phyloP scores from a whole-genome alignment of 2,797 vertebrate genomes.

The Rhincodon typus region DNA sequence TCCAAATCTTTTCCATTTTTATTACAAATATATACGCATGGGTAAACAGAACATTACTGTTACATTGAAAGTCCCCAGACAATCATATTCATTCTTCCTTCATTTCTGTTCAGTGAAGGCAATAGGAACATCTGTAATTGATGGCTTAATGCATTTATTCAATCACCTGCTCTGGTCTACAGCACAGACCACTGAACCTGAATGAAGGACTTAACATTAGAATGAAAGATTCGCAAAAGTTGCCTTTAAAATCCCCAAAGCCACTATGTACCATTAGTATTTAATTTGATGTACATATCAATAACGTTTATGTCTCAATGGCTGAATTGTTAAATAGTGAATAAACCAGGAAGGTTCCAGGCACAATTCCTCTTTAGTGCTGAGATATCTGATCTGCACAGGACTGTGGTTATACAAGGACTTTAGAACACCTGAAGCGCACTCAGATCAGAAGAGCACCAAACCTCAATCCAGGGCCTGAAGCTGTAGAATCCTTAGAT shows the following conservation, averaged over 20 bases:
- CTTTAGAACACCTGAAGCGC: background rate
- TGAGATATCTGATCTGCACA: background rate
- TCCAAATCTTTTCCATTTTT: constrained; percentile 10
- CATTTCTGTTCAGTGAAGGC: constrained; percentile 25
- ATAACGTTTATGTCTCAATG: background rate
- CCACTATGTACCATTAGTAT: background rate
- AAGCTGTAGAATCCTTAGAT: too few species aligned
- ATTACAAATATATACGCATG: constrained; percentile 11
- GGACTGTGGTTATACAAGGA: background rate
- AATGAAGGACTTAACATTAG: background rate
- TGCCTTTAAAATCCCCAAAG: constrained; percentile 15
- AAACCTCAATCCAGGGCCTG: background rate
- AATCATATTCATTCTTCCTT: constrained; percentile 33
- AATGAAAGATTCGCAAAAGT: background rate
- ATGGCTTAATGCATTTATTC: too few species aligned
- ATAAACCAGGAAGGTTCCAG: background rate
- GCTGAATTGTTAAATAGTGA: background rate
- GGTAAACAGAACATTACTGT: background rate
- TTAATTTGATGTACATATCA: background rate
- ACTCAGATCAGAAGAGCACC: background rate
- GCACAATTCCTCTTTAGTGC: background rate
- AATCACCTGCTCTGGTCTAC: constrained; percentile 10
- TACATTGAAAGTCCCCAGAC: constrained; percentile 17
- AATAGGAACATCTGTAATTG: constrained; percentile 25
- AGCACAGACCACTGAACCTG: background rate